Conservation (phyloP, 2,113 vertebrate genomes). For the Neomonachus schauinslandi region DNA sequence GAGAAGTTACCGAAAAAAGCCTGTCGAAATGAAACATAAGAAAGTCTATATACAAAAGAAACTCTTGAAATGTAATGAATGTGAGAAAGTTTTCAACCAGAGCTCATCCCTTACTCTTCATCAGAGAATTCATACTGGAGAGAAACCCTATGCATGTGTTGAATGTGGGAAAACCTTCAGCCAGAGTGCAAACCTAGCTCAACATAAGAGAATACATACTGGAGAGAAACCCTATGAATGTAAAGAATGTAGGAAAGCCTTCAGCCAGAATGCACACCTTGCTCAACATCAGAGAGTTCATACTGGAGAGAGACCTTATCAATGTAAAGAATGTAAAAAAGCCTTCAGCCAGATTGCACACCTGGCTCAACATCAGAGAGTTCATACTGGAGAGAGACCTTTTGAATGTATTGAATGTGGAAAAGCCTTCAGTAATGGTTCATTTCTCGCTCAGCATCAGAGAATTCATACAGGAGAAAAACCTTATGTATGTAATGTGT, state of each 20-base stretch:
- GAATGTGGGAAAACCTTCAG: slow-evolving; percentile 81
- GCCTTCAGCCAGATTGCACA: slow-evolving; percentile 86
- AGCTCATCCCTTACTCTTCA: slow-evolving; percentile 81
- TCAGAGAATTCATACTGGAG: slow-evolving; percentile 78
- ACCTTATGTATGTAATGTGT: slow-evolving; percentile 82
- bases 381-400: slow-evolving; percentile 83
- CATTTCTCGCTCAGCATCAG: slow-evolving; percentile 84
- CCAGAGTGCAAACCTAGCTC: slow-evolving; percentile 77
- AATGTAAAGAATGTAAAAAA: slow-evolving; percentile 83
- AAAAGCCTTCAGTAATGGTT: slow-evolving; percentile 84
- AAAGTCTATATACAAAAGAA: slow-evolving; percentile 68
- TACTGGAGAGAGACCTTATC: slow-evolving; percentile 83
- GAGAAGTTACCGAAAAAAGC: slow-evolving; percentile 59
- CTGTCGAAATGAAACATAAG: slow-evolving; percentile 39
- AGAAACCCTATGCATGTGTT: slow-evolving; percentile 76
- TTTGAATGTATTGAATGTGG: slow-evolving; percentile 84
- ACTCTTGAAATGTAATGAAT: slow-evolving; percentile 80
- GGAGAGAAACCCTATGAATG: slow-evolving; percentile 78
- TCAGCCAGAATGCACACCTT: slow-evolving; percentile 81
- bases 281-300: slow-evolving; percentile 85
- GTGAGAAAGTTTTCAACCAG: slow-evolving; percentile 80
- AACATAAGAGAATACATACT: slow-evolving; percentile 76
- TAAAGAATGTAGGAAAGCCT: slow-evolving; percentile 74
- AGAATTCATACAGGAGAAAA: slow-evolving; percentile 85
- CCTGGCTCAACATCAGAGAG: slow-evolving; percentile 83